Evolutionary conservation across 23 tunicate genomes (phyloP), one percentile per base, ranked within the genome.

Genomic region (Diplosoma virens): DNA sequence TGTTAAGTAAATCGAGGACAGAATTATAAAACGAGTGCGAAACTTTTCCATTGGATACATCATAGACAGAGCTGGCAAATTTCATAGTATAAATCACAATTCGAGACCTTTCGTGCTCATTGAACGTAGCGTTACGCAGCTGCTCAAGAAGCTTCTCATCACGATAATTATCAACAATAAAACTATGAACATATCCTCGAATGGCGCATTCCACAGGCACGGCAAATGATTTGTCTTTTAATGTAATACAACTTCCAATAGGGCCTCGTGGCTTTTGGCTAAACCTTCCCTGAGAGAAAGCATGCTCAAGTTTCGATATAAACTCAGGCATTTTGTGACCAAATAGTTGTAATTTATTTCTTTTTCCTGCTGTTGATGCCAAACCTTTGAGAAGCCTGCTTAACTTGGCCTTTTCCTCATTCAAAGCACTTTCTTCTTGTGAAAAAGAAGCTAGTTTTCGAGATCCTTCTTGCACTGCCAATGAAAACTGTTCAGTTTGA

Each of bases 261-360:
- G 97, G 97, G 23, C 97, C 97, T 0, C 93, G 60, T 4, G 97
- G 97, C 70, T 81, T 85, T 30, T 75, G 73, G 1, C 54, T 25
- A 80, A 92, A 92, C 59, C 66, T 68, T 17, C 63, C 71, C 20
- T 47, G 37, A n/a, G 37, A 30, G 59, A 54, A 85, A 2, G 84
- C 97, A 22, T 92, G 83, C 25, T 92, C 97, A 31, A 92, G 81
- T 25, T 48, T 58, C 20, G 74, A 60, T 7, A 85, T 87, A 80
- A 92, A 85, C 1, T 85, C 78, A 11, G 93, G 93, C 97, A 92
- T 92, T 63, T 85, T 92, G 3, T 77, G 65, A 3, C 97, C 97
- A 76, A 85, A 92, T 58, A 92, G 67, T 54, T 78, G 86, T 47
- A 92, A 28, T 32, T 78, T 83, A 59, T 76, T 81, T 32, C 76